Percentiles rank a stretch among this genome's conserved stretches.
Conservation (phyloP, 2,113 vertebrate species). For the Myiopsitta monachus region DNA sequence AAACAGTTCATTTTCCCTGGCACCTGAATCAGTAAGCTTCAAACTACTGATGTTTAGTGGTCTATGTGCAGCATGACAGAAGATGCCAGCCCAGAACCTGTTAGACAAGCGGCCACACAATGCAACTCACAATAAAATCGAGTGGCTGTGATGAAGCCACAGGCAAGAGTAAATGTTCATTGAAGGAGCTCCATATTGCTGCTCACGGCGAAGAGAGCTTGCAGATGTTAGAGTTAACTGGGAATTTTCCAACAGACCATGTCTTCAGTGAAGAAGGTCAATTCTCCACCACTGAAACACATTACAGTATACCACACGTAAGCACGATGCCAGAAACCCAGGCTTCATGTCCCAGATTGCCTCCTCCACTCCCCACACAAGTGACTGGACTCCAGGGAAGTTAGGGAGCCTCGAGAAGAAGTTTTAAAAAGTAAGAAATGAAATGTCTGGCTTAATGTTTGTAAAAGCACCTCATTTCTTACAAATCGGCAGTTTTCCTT, state of each 20-base stretch:
- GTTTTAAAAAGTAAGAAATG: not conserved
- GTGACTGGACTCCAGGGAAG: not conserved
- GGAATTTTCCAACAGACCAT: not conserved
- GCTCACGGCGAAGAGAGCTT: fast-evolving
- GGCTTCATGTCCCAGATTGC: not conserved
- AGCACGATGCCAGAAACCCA: not conserved
- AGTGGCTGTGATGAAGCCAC: not conserved
- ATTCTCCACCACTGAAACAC: not conserved
- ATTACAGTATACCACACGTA: not conserved
- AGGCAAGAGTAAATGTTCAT: not conserved
- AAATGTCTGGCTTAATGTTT: not conserved
- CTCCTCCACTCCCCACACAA: not conserved
- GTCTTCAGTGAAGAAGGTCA: not conserved
- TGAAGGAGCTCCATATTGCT: not conserved
- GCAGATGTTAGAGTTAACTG: not conserved
- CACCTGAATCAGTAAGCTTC: not conserved
- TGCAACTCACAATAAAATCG: not conserved
- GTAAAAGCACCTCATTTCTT: not conserved
- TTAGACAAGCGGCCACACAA: not conserved
- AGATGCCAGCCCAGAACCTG: not conserved
- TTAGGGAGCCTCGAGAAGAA: not conserved
- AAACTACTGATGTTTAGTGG: not conserved
- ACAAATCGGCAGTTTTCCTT: not conserved
- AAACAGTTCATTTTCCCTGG: not conserved
- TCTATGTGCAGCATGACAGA: not conserved